These are phyloP conservation scores for Erethizon dorsatum DNA, from an alignment of 2,797 vertebrate genomes.

Conservation along the genomic window DNA sequence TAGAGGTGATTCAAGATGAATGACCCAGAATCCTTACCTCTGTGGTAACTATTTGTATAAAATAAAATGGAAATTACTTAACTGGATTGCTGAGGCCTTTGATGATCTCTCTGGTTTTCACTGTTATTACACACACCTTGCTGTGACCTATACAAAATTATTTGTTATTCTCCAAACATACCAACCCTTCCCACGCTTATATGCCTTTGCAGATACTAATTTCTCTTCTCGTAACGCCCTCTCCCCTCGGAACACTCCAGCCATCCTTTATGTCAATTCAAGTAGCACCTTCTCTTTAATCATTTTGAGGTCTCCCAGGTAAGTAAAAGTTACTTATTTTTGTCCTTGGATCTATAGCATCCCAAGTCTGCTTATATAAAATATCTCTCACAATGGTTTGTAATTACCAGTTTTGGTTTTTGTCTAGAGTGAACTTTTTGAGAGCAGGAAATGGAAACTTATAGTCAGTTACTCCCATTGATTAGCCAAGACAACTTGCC, in stretches of 20 bases:
- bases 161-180: neutral
- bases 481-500: accelerated
- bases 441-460: neutral
- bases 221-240: neutral
- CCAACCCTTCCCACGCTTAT: neutral
- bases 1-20: neutral
- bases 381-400: neutral
- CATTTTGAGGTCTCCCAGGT: neutral
- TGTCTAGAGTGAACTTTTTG: neutral
- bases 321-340: neutral
- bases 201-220: neutral
- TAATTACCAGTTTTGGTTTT: neutral
- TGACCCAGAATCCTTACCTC: neutral
- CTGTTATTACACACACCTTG: neutral
- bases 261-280: neutral
- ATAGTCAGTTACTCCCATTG: too few species aligned
- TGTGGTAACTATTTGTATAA: neutral
- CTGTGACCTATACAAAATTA: neutral
- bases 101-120: neutral
- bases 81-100: neutral
- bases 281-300: neutral
- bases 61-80: neutral
- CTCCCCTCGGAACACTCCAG: neutral
- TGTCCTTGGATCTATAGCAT: neutral
- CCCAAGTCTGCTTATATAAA: neutral